Base-by-base conservation (phyloP, 2,113 vertebrate species). In the Garra rufa region DNA sequence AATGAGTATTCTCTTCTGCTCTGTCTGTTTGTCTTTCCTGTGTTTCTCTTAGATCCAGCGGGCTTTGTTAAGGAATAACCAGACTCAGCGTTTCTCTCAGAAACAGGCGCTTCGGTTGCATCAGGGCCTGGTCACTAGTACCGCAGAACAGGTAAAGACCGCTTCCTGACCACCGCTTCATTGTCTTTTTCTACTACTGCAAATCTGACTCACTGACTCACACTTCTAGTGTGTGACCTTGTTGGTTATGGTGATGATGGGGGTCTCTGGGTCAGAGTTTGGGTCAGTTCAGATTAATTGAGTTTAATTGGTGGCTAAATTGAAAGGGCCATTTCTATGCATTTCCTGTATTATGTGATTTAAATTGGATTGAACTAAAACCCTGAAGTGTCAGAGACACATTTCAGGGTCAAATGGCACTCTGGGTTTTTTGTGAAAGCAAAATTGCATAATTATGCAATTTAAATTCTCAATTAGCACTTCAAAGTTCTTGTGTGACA, bases 41-140 rank as follows among this genome's bases (percentile, higher is more conserved):
- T 83, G 63, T 50, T 2, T 74, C 83, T 78, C 83, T 44, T 89
- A 98, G 97, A 97, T 98, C 93, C 96, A 98, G 88, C 94, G 96
- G 43, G 94, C 95, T 63, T 92, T 98, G 83, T 95, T 97, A 88
- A 95, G 97, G 89, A 98, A 98, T 90, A 96, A 96, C 90, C 96
- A 97, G 88, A 96, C 96, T 1, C 95, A 97, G 87, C 95, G 95
- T 0, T 96, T 96, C 88, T 96, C 96, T 26, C 96, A 97, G 93
- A 94, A 96, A 4, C 96, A 97, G 92, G 97, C 96, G 24, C 94
- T 97, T 67, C 93, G 97, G n/a, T 94, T 98, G 84, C 97, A 98
- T 89, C 97, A 97, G 55, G 97, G 97, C 81, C 92, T 98, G 85
- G 95, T 97, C 85, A 97, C 96, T 86, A 97, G 96, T 94, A 97